Percentiles rank a stretch among this genome's conserved stretches.
These are phyloP conservation scores for Cecropterus lyciades DNA, from an alignment of 1,140 invertebrate genomes.

Conservation along the genomic window DNA sequence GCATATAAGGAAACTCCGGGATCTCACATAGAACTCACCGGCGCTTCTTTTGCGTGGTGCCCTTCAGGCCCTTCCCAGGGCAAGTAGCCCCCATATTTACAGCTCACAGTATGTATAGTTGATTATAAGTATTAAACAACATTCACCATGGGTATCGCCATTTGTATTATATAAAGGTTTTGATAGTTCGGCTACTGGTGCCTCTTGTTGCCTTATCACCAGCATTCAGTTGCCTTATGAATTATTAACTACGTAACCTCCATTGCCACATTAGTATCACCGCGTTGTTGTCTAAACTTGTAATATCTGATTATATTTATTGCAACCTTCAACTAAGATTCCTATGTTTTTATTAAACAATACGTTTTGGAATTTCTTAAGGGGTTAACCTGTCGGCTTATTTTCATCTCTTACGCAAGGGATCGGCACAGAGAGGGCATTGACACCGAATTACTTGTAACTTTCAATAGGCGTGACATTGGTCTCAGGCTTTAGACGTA, in stretches of 20 bases:
- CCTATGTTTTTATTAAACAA: not conserved
- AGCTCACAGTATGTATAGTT: no score
- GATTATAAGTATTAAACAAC: no score
- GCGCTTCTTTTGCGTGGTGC: no score
- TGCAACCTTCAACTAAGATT: conserved; percentile 1
- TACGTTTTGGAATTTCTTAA: not conserved
- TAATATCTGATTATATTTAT: not conserved
- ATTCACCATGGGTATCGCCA: no score
- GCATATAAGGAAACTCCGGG: no score
- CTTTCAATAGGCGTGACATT: conserved; percentile 43
- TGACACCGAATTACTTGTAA: conserved; percentile 52
- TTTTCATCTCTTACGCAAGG: conserved; percentile 5
- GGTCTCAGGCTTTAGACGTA: conserved; percentile 37
- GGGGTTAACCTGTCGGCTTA: conserved; percentile 7
- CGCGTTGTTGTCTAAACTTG: not conserved
- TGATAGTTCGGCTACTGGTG: conserved; percentile 7
- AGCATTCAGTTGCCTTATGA: conserved; percentile 12
- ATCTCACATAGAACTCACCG: no score
- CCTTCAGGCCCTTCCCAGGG: no score
- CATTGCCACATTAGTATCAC: not conserved
- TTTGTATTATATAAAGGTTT: not conserved
- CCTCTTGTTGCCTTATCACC: conserved; percentile 14
- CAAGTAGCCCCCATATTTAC: no score
- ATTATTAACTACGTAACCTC: conserved; percentile 22
- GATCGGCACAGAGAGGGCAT: conserved; percentile 48